Percentiles rank a stretch among this genome's conserved stretches.
phyloP scores from a whole-genome alignment of 2,888 invertebrate species.

The Heliconius ismenius region DNA sequence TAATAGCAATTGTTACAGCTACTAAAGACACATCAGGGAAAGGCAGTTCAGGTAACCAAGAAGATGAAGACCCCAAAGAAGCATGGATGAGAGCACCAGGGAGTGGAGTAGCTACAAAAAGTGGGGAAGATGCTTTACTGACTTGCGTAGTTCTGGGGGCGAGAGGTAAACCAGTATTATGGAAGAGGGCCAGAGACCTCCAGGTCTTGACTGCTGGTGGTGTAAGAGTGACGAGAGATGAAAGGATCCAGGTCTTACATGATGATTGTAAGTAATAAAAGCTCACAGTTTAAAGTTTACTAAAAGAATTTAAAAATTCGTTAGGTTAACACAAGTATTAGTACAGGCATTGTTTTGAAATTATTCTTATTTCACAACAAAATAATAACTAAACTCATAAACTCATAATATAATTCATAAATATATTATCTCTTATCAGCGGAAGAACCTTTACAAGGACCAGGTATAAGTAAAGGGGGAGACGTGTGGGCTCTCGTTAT shows the following conservation, averaged over 20 bases:
- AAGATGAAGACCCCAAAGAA: slow-evolving; percentile 63
- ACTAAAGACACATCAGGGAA: slow-evolving; percentile 45
- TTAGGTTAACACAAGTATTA: too few relatives aligned
- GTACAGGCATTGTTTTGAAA: too few relatives aligned
- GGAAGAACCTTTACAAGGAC: slow-evolving; percentile 72
- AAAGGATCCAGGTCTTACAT: slow-evolving; percentile 87
- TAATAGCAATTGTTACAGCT: slow-evolving; percentile 41
- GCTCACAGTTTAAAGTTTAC: too few relatives aligned
- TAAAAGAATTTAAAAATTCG: too few relatives aligned
- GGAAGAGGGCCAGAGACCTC: slow-evolving; percentile 86
- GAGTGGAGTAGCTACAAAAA: slow-evolving; percentile 67
- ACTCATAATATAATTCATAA: not conserved
- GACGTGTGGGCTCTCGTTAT: slow-evolving; percentile 93
- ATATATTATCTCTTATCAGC: slow-evolving; percentile 50
- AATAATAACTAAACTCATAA: too few relatives aligned
- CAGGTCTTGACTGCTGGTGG: slow-evolving; percentile 89
- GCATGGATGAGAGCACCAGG: slow-evolving; percentile 72
- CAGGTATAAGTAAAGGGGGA: slow-evolving; percentile 83
- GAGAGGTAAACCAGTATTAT: slow-evolving; percentile 87
- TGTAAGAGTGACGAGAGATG: slow-evolving; percentile 88
- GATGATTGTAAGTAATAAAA: slow-evolving; percentile 84
- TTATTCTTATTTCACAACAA: too few relatives aligned
- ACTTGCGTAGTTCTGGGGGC: slow-evolving; percentile 90
- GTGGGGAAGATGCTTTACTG: slow-evolving; percentile 89
- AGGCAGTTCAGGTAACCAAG: slow-evolving; percentile 58